Conservation (phyloP, 2,797 vertebrate genomes). For the Lophotriccus pileatus region DNA sequence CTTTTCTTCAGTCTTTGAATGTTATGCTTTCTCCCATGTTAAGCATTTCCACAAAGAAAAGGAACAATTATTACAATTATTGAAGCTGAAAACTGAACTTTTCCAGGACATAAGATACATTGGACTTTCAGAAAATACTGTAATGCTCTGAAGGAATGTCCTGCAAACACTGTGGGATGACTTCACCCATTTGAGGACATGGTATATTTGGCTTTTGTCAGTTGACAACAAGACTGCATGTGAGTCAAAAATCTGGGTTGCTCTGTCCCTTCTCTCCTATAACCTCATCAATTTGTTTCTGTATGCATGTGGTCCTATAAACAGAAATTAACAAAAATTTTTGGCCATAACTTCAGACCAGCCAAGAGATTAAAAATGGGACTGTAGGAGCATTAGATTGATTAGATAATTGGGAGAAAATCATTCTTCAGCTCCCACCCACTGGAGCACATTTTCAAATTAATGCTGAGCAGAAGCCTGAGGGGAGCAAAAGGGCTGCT, state of each 20-base stretch:
- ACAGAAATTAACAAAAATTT: not conserved
- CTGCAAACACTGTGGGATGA: not conserved
- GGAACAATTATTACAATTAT: not conserved
- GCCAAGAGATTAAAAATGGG: not conserved
- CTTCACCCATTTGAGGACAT: not conserved
- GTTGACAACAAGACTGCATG: not conserved
- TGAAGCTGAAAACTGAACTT: not conserved
- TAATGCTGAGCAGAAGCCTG: not conserved
- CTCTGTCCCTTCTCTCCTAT: not conserved
- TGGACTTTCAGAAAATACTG: not conserved
- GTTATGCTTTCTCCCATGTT: not conserved
- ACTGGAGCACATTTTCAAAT: not conserved
- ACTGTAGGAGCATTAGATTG: not conserved
- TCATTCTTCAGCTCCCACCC: not conserved
- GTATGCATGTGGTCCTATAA: not conserved
- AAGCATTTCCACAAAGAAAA: not conserved
- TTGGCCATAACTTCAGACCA: not conserved
- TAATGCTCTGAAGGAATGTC: not conserved
- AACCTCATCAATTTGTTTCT: not conserved
- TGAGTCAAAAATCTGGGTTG: not conserved
- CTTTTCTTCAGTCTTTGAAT: not conserved
- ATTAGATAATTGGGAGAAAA: not conserved
- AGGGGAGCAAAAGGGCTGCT: not conserved
- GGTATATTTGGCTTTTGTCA: not conserved
- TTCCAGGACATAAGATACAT: not conserved